Base-by-base conservation (phyloP, 1,140 invertebrate genomes). In the Psix sp. region DNA sequence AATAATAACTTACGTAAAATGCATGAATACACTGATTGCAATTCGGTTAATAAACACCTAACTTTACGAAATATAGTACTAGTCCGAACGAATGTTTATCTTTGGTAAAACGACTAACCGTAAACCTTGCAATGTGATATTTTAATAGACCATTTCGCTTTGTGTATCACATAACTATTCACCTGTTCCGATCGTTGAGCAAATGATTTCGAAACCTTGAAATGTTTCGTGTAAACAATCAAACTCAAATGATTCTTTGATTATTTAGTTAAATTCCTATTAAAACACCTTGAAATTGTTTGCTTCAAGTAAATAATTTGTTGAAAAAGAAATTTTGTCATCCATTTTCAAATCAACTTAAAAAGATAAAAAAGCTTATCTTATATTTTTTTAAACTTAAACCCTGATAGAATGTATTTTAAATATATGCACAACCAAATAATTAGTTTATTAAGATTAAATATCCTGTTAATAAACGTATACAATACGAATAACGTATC, bases 81-180 rank as follows among this genome's bases (percentile, higher is more conserved):
- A 15, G n/a, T 31, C 21, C 13, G 2, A 1, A 59, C 16, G 26
- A 48, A 31, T 29, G 56, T 14, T 33, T 18, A 18, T 15, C n/a
- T n/a, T 24, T 14, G 3, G 14, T 26, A 17, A 31, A 39, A 24
- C 36, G 40, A 52, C 43, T 18, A 48, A 45, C 31, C 39, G 24
- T 65, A 65, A 65, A 52, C 33, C 38, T 29, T 13, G 33, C 24
- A 11, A 38, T 13, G 13, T 13, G 13, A 13, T 43, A 33, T 60
- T 62, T 51, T 51, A 51, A 65, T 35, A 9, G 26, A 9, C 60
- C 39, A 52, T 63, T 63, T 52, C 39, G 31, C 24, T 21, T 29
- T 42, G 31, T 26, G 15, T 39, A 20, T 14, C 17, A 40, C 10
- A 18, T 42, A 18, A 16, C 26, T 24, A 14, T 2, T 39, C 14